Conservation (phyloP, 1,140 invertebrate genomes). For the Bombus superbus region DNA sequence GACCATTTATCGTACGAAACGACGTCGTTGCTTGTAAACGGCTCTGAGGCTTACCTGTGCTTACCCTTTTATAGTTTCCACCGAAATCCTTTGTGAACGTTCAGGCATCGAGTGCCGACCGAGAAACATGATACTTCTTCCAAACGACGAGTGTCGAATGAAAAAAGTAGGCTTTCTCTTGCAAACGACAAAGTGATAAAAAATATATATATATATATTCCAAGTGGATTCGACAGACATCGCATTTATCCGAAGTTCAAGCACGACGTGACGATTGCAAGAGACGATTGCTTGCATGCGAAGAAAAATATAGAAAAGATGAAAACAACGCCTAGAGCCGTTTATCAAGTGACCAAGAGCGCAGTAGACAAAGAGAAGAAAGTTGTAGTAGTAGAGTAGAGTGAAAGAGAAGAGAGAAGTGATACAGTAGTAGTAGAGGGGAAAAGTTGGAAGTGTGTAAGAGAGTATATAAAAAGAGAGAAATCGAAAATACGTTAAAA, state of each 20-base stretch:
- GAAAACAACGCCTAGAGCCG: conserved; percentile 63
- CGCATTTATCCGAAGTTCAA: background rate
- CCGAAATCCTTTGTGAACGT: background rate
- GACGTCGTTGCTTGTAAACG: conserved; percentile 72
- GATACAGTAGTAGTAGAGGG: background rate
- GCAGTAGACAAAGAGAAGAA: conserved; percentile 55
- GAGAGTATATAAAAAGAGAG: conserved; percentile 33
- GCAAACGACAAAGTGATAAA: conserved; percentile 35
- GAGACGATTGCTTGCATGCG: conserved; percentile 65
- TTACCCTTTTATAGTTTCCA: conserved; percentile 38
- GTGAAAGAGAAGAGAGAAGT: conserved; percentile 16
- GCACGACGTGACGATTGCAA: conserved; percentile 24
- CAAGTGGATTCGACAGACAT: background rate
- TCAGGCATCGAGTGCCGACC: conserved; percentile 7
- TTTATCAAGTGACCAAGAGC: conserved; percentile 74
- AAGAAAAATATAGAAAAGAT: conserved; percentile 56
- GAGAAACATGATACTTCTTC: background rate
- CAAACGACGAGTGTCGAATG: background rate
- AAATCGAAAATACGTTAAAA: conserved; percentile 59
- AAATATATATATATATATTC: background rate
- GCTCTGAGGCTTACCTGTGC: conserved; percentile 71
- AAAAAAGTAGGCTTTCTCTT: conserved; percentile 40
- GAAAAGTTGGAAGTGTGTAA: conserved; percentile 24
- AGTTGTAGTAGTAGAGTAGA: conserved; percentile 27
- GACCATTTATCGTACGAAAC: conserved; percentile 48